Conservation (phyloP, 2,797 vertebrate species). For the Pipistrellus nathusii region DNA sequence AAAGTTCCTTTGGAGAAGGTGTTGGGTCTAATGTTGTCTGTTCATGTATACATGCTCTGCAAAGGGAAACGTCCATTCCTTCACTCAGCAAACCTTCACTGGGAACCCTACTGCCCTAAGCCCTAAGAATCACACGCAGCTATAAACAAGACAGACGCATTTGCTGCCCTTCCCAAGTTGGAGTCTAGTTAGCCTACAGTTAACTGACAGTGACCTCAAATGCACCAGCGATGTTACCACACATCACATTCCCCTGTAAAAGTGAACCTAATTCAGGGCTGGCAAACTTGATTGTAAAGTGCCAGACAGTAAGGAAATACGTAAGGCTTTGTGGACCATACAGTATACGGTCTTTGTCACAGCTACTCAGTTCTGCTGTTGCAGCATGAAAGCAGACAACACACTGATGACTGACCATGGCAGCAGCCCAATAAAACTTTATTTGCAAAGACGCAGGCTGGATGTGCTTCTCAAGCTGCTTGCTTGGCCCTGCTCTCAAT, state of each 20-base stretch:
- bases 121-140: not conserved
- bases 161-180: not conserved
- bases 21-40: not conserved
- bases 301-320: not conserved
- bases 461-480: not conserved
- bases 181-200: not conserved
- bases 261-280: not conserved
- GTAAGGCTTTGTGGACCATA: not conserved
- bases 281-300: not conserved
- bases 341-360: not conserved
- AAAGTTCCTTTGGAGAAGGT: not conserved
- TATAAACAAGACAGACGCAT: not conserved
- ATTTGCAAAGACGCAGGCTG: not conserved
- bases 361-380: not conserved
- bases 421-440: conserved; percentile 5
- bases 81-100: not conserved
- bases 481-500: not conserved
- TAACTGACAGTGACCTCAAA: not conserved
- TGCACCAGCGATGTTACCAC: not conserved
- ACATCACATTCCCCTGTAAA: not conserved
- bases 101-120: not conserved
- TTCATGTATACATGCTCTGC: not conserved
- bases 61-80: not conserved
- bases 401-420: not conserved
- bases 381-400: not conserved